Percentiles rank a stretch among this genome's conserved stretches.
These are phyloP conservation scores for Emydura subglobosa DNA, from an alignment of 2,113 vertebrate species.

Conservation along the genomic window DNA sequence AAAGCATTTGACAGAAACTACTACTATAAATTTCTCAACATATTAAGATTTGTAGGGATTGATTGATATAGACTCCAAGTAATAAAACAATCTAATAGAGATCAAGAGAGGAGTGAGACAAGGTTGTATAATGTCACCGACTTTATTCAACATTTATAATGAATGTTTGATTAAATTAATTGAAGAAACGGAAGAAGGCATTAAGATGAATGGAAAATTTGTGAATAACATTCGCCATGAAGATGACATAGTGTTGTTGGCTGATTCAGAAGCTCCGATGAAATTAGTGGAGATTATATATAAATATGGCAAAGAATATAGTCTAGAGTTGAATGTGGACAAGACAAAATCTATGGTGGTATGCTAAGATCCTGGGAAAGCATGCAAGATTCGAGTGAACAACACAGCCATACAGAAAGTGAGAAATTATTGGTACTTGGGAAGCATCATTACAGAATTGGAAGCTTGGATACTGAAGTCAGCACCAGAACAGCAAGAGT, in stretches of 20 bases:
- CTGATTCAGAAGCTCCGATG: background rate
- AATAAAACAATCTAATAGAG: background rate
- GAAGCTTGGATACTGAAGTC: background rate
- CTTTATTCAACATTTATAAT: background rate
- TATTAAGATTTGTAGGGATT: background rate
- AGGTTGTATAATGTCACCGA: background rate
- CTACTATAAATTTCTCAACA: background rate
- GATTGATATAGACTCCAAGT: background rate
- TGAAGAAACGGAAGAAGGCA: background rate
- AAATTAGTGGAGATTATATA: background rate
- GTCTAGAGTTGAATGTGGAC: background rate
- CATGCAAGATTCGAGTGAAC: background rate
- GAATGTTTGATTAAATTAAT: background rate
- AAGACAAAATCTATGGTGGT: background rate
- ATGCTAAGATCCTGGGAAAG: background rate
- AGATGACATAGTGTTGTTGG: background rate
- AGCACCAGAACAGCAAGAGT: background rate
- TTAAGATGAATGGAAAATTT: background rate
- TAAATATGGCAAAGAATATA: background rate
- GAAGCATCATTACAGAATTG: background rate
- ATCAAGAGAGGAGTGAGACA: background rate
- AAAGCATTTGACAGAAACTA: background rate
- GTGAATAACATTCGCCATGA: background rate
- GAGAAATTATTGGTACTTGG: background rate
- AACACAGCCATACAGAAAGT: background rate